Base-by-base conservation (phyloP, 2,113 vertebrate genomes). In the Chaetura pelagica region DNA sequence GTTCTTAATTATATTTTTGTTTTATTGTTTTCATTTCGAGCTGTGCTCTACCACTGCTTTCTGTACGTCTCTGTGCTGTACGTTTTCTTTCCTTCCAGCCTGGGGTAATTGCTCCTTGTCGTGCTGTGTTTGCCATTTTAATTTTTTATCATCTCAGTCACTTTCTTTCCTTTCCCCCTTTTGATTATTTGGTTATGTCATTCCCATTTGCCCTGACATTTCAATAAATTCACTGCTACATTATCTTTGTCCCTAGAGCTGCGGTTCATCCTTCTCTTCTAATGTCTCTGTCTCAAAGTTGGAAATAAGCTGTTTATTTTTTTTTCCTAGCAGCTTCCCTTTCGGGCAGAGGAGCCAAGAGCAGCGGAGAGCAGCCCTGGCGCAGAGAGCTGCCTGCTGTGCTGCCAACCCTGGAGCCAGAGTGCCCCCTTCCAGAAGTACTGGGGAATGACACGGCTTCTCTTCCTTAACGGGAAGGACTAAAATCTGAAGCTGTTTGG, bases 1-100 rank as follows among this genome's bases (percentile, higher is more conserved):
- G 92, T 85, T 94, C 90, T 92, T 96, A 95, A 92, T 94, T 94
- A 87, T 89, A 71, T 92, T 95, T 96, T 95, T 92, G 94, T 38
- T 97, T 92, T 94, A 95, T 91, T 78, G 89, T 89, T 95, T 96
- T 96, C 92, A 93, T 94, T 96, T 94, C 0, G 54, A 87, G 82
- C 72, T 29, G 30, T 16, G 57, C 52, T 58, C 38, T 74, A 16
- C 63, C 35, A 6, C 63, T 68, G 4, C 40, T 81, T 68, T 71
- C 64, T 27, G 57, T 80, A 40, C 23, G 38, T 73, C 84, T 79
- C 88, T 32, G n/a, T 27, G 62, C 91, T 80, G 51, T 93, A 58
- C 73, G 20, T 87, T 82, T 69, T 15, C 90, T 90, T 91, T 63
- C 18, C 95, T 94, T 82, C 44, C 61, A 89, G 83, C 76, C 51